Percentiles rank a stretch among this genome's conserved stretches.
phyloP scores from a whole-genome alignment of 2,113 vertebrate species.

The Pangasianodon gigas region DNA sequence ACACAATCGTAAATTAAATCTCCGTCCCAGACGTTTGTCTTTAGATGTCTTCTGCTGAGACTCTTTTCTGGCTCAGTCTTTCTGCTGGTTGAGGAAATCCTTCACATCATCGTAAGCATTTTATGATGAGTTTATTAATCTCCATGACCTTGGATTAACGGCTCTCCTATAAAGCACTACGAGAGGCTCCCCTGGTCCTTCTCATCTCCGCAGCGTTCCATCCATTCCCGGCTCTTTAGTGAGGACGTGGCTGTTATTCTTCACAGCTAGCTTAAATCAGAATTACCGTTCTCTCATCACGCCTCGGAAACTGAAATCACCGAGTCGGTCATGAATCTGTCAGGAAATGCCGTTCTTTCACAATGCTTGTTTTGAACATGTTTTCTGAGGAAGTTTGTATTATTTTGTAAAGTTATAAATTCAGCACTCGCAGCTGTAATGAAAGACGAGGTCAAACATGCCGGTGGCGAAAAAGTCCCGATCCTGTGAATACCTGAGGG shows the following conservation, averaged over 20 bases:
- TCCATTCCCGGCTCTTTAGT: neutral
- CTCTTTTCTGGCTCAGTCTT: neutral
- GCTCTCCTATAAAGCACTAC: neutral
- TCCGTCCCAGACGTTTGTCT: neutral
- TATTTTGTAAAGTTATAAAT: neutral
- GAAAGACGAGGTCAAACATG: neutral
- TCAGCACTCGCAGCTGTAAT: neutral
- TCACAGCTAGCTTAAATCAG: neutral
- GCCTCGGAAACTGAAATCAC: neutral
- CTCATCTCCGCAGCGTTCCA: neutral
- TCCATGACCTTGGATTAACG: neutral
- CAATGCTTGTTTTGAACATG: neutral
- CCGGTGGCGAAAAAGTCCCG: neutral
- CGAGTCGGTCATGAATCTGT: neutral
- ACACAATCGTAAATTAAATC: neutral
- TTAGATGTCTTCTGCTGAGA: neutral
- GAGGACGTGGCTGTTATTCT: neutral
- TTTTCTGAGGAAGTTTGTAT: neutral
- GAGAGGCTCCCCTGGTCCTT: neutral
- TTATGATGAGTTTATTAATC: neutral
- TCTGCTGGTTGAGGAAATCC: neutral
- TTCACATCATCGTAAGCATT: neutral
- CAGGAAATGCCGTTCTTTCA: constrained; percentile 18
- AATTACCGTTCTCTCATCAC: neutral
- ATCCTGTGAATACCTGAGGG: neutral